Base-by-base conservation (phyloP, 2,888 invertebrate genomes). In the Campoplex capitator region DNA sequence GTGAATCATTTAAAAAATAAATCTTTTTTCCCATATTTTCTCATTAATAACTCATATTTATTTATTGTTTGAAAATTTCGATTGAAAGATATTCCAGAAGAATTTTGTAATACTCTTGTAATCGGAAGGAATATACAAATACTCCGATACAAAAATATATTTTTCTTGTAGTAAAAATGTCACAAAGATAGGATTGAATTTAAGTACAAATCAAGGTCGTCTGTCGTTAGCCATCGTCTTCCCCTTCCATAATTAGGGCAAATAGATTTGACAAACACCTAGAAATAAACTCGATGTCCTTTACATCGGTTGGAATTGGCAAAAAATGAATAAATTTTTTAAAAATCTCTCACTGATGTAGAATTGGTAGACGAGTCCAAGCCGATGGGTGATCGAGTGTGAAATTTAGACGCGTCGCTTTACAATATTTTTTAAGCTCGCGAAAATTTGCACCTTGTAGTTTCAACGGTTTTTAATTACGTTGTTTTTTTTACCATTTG, bases 211-310 rank as follows among this genome's bases (percentile, higher is more conserved):
- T 86, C 81, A 79, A 58, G 68, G 81, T 76, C 86, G 82, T 85
- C 87, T 75, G 84, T 88, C 84, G 84, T 78, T 87, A 82, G 62
- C 81, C 68, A 84, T 87, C 89, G 89, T 89, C 89, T 88, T 89
- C 88, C 88, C 77, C 79, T 35, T 48, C 70, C 74, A 75, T 76
- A 77, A 84, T 86, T 86, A 86, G 85, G 75, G 65, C 58, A 42
- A 74, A 87, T 71, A 83, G 79, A 78, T 83, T 74, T 79, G 84
- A 84, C 68, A 48, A 81, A 84, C 28, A 81, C 56, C 80, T 74
- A 76, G 67, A 51, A 83, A 80, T 76, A 28, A 65, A 74, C 67
- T 48, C n/a, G 35, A 65, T 70, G 67, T 51, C 32, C 28, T 70
- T 79, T 35, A 51, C 80, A 65, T 32, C 70, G 70, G 51, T 71